phyloP scores from a whole-genome alignment of 2,113 vertebrate species.

The Theropithecus gelada region DNA sequence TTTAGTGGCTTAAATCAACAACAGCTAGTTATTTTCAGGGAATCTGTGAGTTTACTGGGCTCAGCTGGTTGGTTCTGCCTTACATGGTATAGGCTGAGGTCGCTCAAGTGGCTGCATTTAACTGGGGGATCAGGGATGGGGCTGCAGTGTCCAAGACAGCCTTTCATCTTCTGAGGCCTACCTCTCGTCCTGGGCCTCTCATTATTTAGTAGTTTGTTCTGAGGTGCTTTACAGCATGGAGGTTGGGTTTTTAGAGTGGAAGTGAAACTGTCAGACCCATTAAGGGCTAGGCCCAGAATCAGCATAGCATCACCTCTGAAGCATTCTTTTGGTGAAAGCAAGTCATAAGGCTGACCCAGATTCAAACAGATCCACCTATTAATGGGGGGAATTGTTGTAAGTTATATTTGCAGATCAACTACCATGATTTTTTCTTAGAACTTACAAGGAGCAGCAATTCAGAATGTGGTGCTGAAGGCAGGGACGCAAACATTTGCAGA shows the following conservation, averaged over 20 bases:
- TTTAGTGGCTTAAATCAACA: not conserved
- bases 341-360: not conserved
- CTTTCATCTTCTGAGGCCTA: not conserved
- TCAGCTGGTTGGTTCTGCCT: not conserved
- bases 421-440: not conserved
- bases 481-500: not conserved
- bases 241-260: not conserved
- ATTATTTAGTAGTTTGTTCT: not conserved
- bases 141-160: not conserved
- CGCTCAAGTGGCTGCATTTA: not conserved
- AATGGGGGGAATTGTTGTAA: not conserved
- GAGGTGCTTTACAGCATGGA: not conserved
- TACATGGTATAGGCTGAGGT: not conserved
- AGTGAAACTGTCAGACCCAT: not conserved
- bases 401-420: not conserved
- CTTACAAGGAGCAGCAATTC: not conserved
- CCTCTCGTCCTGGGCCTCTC: not conserved
- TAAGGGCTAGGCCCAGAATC: not conserved
- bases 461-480: not conserved
- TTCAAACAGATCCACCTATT: not conserved
- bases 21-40: not conserved
- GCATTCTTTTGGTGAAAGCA: not conserved
- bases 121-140: not conserved
- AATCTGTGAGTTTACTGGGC: too few relatives aligned
- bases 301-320: not conserved